Base-by-base conservation (phyloP, 2,797 vertebrate genomes). In the Euthynnus affinis region DNA sequence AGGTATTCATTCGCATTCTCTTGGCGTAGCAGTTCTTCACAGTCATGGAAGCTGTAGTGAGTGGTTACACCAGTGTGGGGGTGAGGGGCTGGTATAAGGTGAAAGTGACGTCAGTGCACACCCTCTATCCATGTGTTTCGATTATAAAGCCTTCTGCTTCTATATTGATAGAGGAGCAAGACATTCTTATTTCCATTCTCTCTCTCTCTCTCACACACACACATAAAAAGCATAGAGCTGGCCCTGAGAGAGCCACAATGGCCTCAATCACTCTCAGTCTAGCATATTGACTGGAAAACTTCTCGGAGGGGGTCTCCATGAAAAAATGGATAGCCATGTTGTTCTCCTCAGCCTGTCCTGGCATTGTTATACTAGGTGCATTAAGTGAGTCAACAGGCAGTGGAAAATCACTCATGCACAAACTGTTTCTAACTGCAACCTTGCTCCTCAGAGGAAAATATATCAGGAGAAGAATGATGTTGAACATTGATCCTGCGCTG, bases 401-500 rank as follows among this genome's bases (percentile, higher is more conserved):
- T 37, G 57, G 70, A 78, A 80, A 87, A 86, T 91, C 81, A 71
- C 60, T 87, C 86, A 80, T 51, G 81, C 78, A 84, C 82, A 78
- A 85, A 86, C 46, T 79, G 65, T 87, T 86, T 84, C 53, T 60
- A 76, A 80, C 76, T 59, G 76, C 80, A 79, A 64, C 76, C 81
- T 76, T 64, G 79, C 59, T 74, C 73, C 80, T 85, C 61, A 4
- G 77, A 89, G 76, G 77, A 57, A 89, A 87, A 86, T 78, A 76
- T 60, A 85, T 88, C 88, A 87, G 67, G 61, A 78, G 69, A 80
- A 71, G 77, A 81, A 67, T 74, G 75, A 88, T 91, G 86, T 77
- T 72, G 60, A 75, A 67, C 87, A 85, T 71, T 82, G 84, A 90
- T 83, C 84, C 75, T 78, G 61, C 52, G 69, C 75, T n/a, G 34